Percentiles rank a stretch among this genome's conserved stretches.
These are phyloP conservation scores for Mohoua ochrocephala DNA, from an alignment of 2,113 vertebrate genomes.

Conservation along the genomic window DNA sequence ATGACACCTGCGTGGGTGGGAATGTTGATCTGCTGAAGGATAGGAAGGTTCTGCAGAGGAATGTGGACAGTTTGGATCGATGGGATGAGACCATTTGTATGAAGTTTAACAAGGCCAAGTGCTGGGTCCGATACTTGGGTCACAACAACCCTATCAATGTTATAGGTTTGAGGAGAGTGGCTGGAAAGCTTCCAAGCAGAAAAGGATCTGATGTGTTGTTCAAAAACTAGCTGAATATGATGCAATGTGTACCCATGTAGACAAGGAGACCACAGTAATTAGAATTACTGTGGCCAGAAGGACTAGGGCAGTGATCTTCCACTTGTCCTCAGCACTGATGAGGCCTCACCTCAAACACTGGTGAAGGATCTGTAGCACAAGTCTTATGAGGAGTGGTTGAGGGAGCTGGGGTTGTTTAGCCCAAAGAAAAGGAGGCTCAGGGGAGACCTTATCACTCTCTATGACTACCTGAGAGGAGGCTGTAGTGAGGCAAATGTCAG, in stretches of 20 bases:
- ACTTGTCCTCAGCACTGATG: background rate
- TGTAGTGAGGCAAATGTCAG: background rate
- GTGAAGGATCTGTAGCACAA: background rate
- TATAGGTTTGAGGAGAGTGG: background rate
- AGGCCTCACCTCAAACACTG: background rate
- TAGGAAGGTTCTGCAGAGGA: background rate
- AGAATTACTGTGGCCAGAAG: background rate
- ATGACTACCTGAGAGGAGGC: background rate
- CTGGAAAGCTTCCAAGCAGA: background rate
- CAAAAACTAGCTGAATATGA: background rate
- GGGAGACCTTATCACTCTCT: background rate
- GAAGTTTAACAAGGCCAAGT: background rate
- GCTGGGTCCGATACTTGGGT: background rate
- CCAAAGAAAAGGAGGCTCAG: background rate
- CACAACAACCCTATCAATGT: accelerated
- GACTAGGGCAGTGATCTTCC: background rate
- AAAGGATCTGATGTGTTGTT: background rate
- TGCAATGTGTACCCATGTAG: no score
- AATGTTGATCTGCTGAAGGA: background rate
- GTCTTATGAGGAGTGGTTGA: background rate
- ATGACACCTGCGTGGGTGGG: background rate
- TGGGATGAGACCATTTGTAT: background rate
- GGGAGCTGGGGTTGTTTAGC: background rate
- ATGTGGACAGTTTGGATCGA: background rate
- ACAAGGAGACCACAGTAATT: background rate